phyloP scores from a whole-genome alignment of 1,140 invertebrate species.

The Drosophila sturtevanti region DNA sequence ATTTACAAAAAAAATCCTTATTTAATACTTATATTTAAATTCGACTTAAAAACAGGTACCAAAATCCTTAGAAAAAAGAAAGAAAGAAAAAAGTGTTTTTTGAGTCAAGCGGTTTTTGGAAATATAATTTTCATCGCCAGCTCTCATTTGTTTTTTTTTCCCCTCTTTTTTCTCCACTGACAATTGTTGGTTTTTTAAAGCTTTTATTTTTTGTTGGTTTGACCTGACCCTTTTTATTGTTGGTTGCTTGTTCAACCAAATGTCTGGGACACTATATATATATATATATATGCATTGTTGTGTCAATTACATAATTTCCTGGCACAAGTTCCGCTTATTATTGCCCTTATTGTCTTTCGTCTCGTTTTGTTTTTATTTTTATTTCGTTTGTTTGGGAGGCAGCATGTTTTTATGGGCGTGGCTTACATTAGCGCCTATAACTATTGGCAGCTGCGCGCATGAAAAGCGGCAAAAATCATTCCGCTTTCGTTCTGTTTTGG shows the following conservation, averaged over 20 bases:
- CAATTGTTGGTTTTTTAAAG: slow-evolving; percentile 63
- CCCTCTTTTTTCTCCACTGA: neutral
- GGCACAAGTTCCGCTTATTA: slow-evolving; percentile 61
- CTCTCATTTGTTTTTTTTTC: no score
- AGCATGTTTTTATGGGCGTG: slow-evolving; percentile 40
- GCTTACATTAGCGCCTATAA: slow-evolving; percentile 60
- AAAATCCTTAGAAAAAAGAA: no score
- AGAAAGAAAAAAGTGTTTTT: no score
- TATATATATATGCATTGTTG: neutral
- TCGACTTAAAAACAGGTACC: no score
- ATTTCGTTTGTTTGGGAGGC: slow-evolving; percentile 6
- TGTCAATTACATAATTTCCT: slow-evolving; percentile 47
- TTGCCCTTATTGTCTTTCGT: slow-evolving; percentile 27
- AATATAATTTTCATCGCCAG: no score
- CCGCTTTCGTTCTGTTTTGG: slow-evolving; percentile 31
- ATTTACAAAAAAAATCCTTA: no score
- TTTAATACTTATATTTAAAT: no score
- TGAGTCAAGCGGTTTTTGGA: no score
- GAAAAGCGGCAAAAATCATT: slow-evolving; percentile 53
- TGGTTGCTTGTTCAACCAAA: slow-evolving; percentile 30
- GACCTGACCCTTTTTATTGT: slow-evolving; percentile 54
- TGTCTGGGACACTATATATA: neutral
- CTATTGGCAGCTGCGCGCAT: slow-evolving; percentile 64
- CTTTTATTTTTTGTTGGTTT: slow-evolving; percentile 2
- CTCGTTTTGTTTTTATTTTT: slow-evolving; percentile 6